phyloP scores from a whole-genome alignment of 2,888 invertebrate species.

The Cataglyphis livida region DNA sequence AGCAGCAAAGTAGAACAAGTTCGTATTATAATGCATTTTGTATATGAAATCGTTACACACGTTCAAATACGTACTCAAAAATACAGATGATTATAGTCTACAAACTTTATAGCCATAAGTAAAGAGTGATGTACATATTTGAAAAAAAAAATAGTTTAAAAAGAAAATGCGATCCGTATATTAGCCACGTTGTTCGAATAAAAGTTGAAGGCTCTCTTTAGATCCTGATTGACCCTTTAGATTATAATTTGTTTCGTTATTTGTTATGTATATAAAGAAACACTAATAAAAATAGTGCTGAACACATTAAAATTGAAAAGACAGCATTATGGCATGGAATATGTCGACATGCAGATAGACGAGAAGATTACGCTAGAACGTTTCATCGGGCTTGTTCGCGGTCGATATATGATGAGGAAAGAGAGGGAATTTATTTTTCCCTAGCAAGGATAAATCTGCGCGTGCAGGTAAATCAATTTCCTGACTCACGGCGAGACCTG shows the following conservation, averaged over 20 bases:
- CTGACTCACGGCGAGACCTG: slow-evolving; percentile 67
- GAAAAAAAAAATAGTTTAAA: neutral
- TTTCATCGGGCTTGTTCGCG: slow-evolving; percentile 57
- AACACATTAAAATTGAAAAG: slow-evolving; percentile 2
- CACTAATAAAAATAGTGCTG: neutral
- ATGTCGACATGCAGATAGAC: slow-evolving; percentile 37
- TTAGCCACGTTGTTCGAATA: neutral
- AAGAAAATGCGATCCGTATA: slow-evolving; percentile 1
- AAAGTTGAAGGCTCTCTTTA: slow-evolving; percentile 25
- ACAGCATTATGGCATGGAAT: neutral
- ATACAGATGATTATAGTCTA: slow-evolving; percentile 15
- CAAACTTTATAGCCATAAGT: neutral
- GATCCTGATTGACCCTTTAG: neutral
- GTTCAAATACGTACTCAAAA: neutral
- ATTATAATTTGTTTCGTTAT: slow-evolving; percentile 18
- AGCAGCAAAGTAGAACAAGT: slow-evolving; percentile 1
- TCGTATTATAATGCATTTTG: slow-evolving; percentile 10
- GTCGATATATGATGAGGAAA: slow-evolving; percentile 59
- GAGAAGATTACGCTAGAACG: slow-evolving; percentile 36
- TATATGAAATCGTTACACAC: neutral
- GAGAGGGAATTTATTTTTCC: slow-evolving; percentile 69
- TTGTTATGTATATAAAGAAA: neutral
- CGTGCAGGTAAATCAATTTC: slow-evolving; percentile 75
- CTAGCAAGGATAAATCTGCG: slow-evolving; percentile 70
- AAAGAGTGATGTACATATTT: neutral